phyloP scores from a whole-genome alignment of 2,113 vertebrate species.

The Callopanchax toddi region DNA sequence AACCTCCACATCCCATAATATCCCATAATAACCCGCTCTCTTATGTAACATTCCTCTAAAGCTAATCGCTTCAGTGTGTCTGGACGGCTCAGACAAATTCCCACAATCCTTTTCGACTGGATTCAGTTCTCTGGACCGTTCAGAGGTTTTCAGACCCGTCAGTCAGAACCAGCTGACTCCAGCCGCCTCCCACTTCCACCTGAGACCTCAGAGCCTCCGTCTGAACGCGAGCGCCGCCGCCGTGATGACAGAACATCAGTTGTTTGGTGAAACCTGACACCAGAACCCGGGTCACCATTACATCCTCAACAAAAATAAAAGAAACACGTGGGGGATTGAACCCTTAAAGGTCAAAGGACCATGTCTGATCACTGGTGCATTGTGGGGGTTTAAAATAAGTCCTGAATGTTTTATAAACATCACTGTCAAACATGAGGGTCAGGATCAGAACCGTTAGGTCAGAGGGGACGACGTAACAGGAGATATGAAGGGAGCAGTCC shows the following conservation, averaged over 20 bases:
- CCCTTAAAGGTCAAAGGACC: too few relatives aligned
- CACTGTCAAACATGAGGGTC: too few relatives aligned
- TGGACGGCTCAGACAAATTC: slow-evolving; percentile 16
- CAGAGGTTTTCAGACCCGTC: too few relatives aligned
- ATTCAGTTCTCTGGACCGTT: slow-evolving; percentile 29
- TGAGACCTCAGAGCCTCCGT: neutral
- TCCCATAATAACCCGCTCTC: slow-evolving; percentile 2
- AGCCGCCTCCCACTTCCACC: neutral
- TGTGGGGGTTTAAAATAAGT: too few relatives aligned
- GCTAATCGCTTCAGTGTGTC: slow-evolving; percentile 66
- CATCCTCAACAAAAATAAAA: too few relatives aligned
- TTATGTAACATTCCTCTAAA: slow-evolving; percentile 50
- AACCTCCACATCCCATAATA: slow-evolving; percentile 33
- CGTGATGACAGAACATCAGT: neutral
- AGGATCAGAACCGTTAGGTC: too few relatives aligned
- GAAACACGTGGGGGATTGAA: too few relatives aligned
- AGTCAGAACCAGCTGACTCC: too few relatives aligned
- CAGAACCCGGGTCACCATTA: neutral
- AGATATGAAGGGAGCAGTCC: too few relatives aligned
- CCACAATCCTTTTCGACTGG: slow-evolving; percentile 18
- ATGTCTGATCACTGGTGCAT: too few relatives aligned
- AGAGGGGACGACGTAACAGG: too few relatives aligned
- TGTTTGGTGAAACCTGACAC: neutral
- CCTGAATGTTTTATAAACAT: too few relatives aligned
- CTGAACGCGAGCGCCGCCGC: neutral